Percentiles rank a stretch among this genome's conserved stretches.
Evolutionary conservation across 1,140 invertebrate species (phyloP).

Genomic region (Aphis craccivora): DNA sequence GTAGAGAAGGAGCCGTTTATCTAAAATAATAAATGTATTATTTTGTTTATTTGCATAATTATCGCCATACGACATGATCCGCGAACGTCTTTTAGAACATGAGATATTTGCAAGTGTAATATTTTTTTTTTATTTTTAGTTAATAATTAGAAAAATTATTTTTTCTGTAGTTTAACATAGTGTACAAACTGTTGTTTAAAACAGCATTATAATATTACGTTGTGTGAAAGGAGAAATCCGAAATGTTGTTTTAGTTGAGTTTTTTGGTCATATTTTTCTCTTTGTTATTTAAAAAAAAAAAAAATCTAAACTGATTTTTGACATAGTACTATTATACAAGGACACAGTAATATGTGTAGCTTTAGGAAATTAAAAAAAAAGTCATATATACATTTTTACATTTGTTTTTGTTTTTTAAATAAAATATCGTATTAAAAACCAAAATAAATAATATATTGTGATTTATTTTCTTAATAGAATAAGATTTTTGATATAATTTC

Average conservation of each 20-base stretch:
- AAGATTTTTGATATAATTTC: neutral
- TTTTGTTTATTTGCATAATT: neutral
- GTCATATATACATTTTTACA: neutral
- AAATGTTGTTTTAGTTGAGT: constrained; percentile 19
- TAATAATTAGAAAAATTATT: neutral
- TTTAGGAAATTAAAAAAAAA: neutral
- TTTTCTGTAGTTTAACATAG: neutral
- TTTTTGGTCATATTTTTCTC: neutral
- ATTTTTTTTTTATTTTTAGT: neutral
- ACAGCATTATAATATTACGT: constrained; percentile 10
- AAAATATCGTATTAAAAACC: neutral
- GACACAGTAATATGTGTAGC: constrained; percentile 3
- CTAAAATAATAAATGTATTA: neutral
- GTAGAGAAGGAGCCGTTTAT: neutral
- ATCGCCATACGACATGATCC: neutral
- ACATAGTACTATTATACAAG: neutral
- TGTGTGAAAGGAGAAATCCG: neutral
- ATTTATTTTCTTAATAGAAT: neutral
- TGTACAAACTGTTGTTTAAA: neutral
- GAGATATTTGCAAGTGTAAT: neutral
- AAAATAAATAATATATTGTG: neutral
- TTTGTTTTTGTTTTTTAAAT: neutral
- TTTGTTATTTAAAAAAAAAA: neutral
- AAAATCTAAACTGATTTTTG: neutral
- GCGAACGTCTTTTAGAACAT: neutral